Evolutionary conservation across 2,113 vertebrate species (phyloP).

Genomic region (Numenius arquata): DNA sequence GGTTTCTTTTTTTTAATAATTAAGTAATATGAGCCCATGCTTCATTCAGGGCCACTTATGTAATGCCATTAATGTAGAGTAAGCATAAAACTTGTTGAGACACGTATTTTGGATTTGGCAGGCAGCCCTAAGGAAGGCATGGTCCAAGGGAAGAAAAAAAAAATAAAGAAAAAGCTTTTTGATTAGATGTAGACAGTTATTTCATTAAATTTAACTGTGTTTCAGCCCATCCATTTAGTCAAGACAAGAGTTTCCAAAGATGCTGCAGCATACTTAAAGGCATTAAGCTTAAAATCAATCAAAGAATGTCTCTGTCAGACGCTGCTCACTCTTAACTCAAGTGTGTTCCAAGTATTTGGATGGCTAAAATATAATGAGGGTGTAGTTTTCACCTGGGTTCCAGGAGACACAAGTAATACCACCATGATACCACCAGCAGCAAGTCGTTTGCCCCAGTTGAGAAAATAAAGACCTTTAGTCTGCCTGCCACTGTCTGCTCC

Average conservation of each 20-base stretch:
- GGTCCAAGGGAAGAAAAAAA: neutral
- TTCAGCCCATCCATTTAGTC: neutral
- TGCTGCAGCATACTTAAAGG: neutral
- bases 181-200: neutral
- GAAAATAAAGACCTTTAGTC: neutral
- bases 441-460: neutral
- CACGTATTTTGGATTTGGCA: neutral
- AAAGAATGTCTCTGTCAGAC: neutral
- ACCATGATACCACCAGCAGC: neutral
- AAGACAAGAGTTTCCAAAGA: neutral
- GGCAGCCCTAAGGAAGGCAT: neutral
- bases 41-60: neutral
- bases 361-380: neutral
- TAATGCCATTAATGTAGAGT: neutral
- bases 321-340: neutral
- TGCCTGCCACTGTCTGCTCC: neutral
- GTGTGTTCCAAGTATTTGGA: neutral
- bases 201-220: neutral
- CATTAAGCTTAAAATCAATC: neutral
- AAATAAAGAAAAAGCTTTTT: neutral
- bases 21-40: neutral
- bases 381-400: neutral
- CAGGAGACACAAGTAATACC: neutral
- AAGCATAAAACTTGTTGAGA: neutral
- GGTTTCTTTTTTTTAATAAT: neutral